phyloP scores from a whole-genome alignment of 2,797 vertebrate species.

The Jordanella pulchra region DNA sequence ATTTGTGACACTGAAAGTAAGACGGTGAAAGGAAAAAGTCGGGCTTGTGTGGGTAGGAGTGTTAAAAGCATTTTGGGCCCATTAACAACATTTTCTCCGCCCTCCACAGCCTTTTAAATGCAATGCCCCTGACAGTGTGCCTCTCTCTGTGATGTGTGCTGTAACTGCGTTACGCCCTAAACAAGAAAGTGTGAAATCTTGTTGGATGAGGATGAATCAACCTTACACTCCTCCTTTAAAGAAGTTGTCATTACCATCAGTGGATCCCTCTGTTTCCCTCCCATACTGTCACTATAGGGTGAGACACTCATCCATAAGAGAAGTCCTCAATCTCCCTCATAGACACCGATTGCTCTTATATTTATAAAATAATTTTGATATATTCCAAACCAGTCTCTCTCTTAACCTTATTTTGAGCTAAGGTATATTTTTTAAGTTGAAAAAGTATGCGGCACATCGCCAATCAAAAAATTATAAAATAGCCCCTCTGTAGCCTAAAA shows the following conservation, averaged over 20 bases:
- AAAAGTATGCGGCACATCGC: no score
- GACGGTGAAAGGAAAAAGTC: slow-evolving; percentile 28
- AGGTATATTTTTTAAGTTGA: no score
- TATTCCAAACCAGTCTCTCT: no score
- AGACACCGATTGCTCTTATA: slow-evolving; percentile 1
- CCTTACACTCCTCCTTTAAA: slow-evolving; percentile 46
- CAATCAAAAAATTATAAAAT: no score
- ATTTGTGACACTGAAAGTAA: slow-evolving; percentile 30
- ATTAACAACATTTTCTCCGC: slow-evolving; percentile 60
- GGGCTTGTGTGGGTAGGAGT: slow-evolving; percentile 53
- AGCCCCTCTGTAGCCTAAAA: no score
- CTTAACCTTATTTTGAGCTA: no score
- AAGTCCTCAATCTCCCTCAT: slow-evolving; percentile 6
- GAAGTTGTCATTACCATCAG: slow-evolving; percentile 36
- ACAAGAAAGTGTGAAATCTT: slow-evolving; percentile 51
- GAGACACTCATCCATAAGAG: slow-evolving; percentile 19
- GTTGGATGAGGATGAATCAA: slow-evolving; percentile 62
- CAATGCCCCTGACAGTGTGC: slow-evolving; percentile 48
- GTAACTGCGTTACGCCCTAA: slow-evolving; percentile 33
- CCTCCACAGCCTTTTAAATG: slow-evolving; percentile 56
- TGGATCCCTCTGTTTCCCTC: slow-evolving; percentile 13
- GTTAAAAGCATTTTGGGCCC: slow-evolving; percentile 67
- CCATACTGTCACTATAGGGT: slow-evolving; percentile 14
- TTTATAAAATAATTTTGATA: not conserved
- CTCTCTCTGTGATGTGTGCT: slow-evolving; percentile 33